Percentiles rank a stretch among this genome's conserved stretches.
Evolutionary conservation across 2,888 invertebrate genomes (phyloP).

Genomic region (Brachylomia viminalis): DNA sequence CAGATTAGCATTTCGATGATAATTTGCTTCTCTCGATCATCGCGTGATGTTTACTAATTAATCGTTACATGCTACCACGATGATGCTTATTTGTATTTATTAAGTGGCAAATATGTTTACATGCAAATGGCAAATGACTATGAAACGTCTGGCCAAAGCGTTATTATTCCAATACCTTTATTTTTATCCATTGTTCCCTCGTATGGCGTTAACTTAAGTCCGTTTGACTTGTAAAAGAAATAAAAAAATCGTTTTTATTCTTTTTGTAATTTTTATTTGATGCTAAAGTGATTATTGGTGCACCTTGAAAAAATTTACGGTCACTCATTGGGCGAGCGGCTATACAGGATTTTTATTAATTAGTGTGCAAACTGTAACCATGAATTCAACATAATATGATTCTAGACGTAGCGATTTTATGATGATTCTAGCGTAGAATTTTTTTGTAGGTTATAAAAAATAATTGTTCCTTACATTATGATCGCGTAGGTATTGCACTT

Average conservation of each 20-base stretch:
- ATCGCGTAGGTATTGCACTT: too few relatives aligned
- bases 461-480: too few relatives aligned
- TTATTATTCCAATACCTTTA: not conserved
- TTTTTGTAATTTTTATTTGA: not conserved
- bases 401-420: too few relatives aligned
- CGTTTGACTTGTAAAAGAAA: not conserved
- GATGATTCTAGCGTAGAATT: too few relatives aligned
- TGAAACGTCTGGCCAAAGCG: not conserved
- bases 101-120: conserved; percentile 20
- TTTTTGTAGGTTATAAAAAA: too few relatives aligned
- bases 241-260: not conserved
- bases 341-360: not conserved
- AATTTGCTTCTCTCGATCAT: conserved; percentile 37
- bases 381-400: too few relatives aligned
- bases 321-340: not conserved
- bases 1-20: conserved; percentile 32
- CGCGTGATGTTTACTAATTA: conserved; percentile 46
- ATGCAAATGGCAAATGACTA: conserved; percentile 16
- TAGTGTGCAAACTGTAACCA: too few relatives aligned
- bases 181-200: not conserved
- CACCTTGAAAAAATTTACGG: conserved; percentile 24
- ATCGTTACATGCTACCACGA: conserved; percentile 27
- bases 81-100: conserved; percentile 34
- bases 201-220: not conserved
- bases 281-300: conserved; percentile 26